Evolutionary conservation across 1,140 invertebrate genomes (phyloP).

Genomic region (Hycleus cichorii): DNA sequence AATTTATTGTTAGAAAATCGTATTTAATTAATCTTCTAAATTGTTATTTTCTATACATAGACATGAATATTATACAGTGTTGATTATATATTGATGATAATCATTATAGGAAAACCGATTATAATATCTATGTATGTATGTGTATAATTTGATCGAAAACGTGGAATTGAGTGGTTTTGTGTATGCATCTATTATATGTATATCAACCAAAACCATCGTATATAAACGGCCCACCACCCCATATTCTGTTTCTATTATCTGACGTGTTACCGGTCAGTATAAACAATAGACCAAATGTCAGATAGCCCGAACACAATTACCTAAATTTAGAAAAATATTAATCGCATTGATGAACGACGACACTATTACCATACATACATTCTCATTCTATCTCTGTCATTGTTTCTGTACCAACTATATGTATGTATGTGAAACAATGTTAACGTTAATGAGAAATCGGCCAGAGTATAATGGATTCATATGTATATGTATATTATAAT

Average conservation of each 20-base stretch:
- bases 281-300: slow-evolving; percentile 27
- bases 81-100: too few species aligned
- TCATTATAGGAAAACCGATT: slow-evolving; percentile 4
- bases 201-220: neutral
- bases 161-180: slow-evolving; percentile 6
- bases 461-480: neutral
- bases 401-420: too few species aligned
- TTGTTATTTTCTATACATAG: too few species aligned
- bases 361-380: too few species aligned
- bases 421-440: slow-evolving; percentile 17
- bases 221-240: too few species aligned
- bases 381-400: too few species aligned
- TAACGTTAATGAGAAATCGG: slow-evolving; percentile 15
- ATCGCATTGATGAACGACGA: slow-evolving; percentile 20
- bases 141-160: slow-evolving; percentile 8
- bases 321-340: slow-evolving; percentile 33
- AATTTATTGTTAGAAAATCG: too few species aligned
- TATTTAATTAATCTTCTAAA: too few species aligned
- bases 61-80: too few species aligned
- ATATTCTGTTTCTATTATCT: slow-evolving; percentile 12
- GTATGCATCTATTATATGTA: slow-evolving; percentile 5
- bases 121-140: neutral
- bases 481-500: too few species aligned
- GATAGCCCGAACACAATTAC: slow-evolving; percentile 32
- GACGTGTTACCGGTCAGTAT: slow-evolving; percentile 19